Base-by-base conservation (phyloP, 2,797 vertebrate genomes). In the Sylvilagus floridanus region DNA sequence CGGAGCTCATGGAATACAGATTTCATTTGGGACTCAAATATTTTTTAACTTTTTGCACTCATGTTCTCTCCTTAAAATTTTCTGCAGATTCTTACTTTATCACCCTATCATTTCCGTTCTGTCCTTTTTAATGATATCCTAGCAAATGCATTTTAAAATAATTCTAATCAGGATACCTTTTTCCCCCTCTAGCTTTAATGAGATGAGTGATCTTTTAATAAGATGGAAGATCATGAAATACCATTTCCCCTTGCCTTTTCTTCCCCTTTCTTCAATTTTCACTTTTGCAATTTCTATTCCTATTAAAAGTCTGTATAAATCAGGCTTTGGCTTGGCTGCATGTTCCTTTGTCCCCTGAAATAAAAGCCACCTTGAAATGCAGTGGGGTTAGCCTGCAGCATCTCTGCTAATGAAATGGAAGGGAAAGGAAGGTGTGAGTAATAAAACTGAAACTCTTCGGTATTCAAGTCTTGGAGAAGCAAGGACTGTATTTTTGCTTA, bases 101-200 rank as follows among this genome's bases (percentile, higher is more conserved):
- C 22, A 50, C 57, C 35, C 84, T 65, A 78, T 90, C 32, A 91
- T 88, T 90, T 86, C 76, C 37, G 81, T 85, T 77, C 65, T 81
- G 69, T 88, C 4, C 1, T 26, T 89, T 63, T 93, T 8, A 47
- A 47, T 57, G 54, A 57, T 57, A 57, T 57, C 68, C 57, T 76
- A 91, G 50, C 89, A 42, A 86, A 84, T 57, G 94, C 85, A 73
- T 94, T 93, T 96, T 94, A 95, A 97, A 94, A 16, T 47, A n/a
- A 84, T 85, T 88, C 83, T 93, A 96, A 37, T 22, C 47, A 57
- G 63, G 32, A 71, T 68, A 65, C 2, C 24, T 32, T 78, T 95
- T 89, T 78, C 14, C 16, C 54, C 19, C 19, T 16, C 13, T 57
- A 57, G 54, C 54, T 57, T 96, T 97, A 95, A 94, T 83, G 88